Base-by-base conservation (phyloP, 2,113 vertebrate genomes). In the Ivindomyrus marchei region DNA sequence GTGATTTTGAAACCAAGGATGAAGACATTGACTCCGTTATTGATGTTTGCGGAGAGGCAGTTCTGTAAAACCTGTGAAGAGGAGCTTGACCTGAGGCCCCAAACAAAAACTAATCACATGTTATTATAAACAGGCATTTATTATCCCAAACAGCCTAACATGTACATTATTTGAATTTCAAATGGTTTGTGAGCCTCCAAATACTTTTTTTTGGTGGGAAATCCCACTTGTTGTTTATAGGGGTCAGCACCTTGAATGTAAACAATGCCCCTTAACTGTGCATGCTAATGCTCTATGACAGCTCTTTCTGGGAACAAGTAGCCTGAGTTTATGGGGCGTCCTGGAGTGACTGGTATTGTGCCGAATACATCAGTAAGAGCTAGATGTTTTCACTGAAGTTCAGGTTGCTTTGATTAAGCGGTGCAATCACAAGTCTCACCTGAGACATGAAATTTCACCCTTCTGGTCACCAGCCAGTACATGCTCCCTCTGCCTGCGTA, bases 61-160 rank as follows among this genome's bases (percentile, higher is more conserved):
- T 95, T 95, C 93, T 94, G 94, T 93, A 94, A 95, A 91, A 66
- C 83, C 46, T 45, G 45, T n/a, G 62, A 11, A 56, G 46, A 31
- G 0, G 24, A 70, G 31, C 91, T 94, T 93, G 7, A n/a, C n/a
- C 17, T 10, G 19, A 47, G 42, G 24, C 21, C 24, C 2, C 45
- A 46, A 85, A n/a, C 45, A n/a, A 3, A 47, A n/a, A 85, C 9
- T 24, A 45, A 7, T 85, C 39, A 10, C 45, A n/a, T 85, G 8
- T 45, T 85, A 47, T 46, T 42, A 46, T 45, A 42, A 47, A n/a
- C 31, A 39, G 15, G 15, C 70, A 39, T 77, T 77, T 36, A n/a
- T 39, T 1, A 80, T 80, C 53, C 5, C 53, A 21, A 56, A 56
- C 52, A 56, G 52, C 17, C 52, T 21, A 47, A 85, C 7, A 24